Evolutionary conservation across 2,113 vertebrate genomes (phyloP), one percentile per base, ranked within the genome.

Genomic region (Cyprinodon variegatus): DNA sequence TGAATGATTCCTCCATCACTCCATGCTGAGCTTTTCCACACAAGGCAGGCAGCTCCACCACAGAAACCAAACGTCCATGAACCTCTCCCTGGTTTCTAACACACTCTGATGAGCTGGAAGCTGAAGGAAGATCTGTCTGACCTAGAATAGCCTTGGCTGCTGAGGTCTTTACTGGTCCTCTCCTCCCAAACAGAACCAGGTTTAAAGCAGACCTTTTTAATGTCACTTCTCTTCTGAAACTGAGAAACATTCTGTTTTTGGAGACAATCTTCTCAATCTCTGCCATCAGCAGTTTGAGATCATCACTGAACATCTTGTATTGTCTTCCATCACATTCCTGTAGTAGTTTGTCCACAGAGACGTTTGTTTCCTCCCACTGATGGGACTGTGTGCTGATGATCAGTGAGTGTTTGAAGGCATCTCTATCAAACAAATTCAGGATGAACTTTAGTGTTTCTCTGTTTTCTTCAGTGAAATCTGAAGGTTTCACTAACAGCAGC

Each of bases 121-220:
- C 29, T 29, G 68, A 65, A 57, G 5, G 50, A 57, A 57, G 50
- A 6, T 10, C 50, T 8, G 1, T 1, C 1, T 57, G 8, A 37
- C 78, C 81, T 40, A 91, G 13, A 15, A 90, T 70, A 9, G 69
- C 48, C 0, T 79, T n/a, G 10, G 68, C 57, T 61, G 61, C 43
- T 48, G 68, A 72, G 0, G 57, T 76, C 77, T 89, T 90, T 38
- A 14, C 65, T 10, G 7, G 10, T 61, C 12, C 62, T 20, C 64
- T 63, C 12, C 73, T 78, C 3, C 88, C 89, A 72, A 20, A 89
- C 9, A 90, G 7, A 0, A 87, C 85, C 29, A 90, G 9, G 72
- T 90, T 90, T 1, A 87, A 0, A 69, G 2, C 17, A 38, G 65
- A n/a, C n/a, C n/a, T n/a, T n/a, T n/a, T n/a, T n/a, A n/a, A n/a